phyloP scores from a whole-genome alignment of 2,888 invertebrate species.

The Tanytarsus gracilentus region DNA sequence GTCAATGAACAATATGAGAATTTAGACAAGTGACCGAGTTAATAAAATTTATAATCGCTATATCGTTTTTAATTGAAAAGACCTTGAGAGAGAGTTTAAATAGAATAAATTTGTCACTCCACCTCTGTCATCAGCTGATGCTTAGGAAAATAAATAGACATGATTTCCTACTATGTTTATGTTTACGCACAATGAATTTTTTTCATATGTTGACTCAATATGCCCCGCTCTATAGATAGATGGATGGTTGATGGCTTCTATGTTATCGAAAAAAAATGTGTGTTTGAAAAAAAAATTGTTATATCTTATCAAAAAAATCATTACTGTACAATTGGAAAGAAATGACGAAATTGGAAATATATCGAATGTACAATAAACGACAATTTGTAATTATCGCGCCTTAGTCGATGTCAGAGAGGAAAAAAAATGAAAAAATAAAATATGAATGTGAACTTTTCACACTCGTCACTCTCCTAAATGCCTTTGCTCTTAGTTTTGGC shows the following conservation, averaged over 20 bases:
- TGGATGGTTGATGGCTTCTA: conserved; percentile 5
- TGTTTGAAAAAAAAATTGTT: conserved; percentile 2
- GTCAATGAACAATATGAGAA: no score
- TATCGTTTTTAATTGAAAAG: no score
- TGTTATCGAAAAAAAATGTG: not conserved
- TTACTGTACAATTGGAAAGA: conserved; percentile 12
- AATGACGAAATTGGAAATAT: conserved; percentile 12
- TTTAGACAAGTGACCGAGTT: no score
- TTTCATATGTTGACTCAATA: not conserved
- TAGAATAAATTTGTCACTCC: no score
- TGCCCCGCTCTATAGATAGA: not conserved
- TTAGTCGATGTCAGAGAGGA: not conserved
- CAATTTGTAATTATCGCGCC: conserved; percentile 25
- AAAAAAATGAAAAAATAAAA: conserved; percentile 2
- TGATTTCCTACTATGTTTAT: not conserved
- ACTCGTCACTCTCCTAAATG: no score
- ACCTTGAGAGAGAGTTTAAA: no score
- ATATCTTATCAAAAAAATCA: conserved; percentile 25
- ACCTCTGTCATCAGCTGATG: conserved; percentile 13
- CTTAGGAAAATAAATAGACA: conserved; percentile 2
- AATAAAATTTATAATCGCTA: no score
- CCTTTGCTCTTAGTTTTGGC: no score
- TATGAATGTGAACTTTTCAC: no score
- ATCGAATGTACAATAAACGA: conserved; percentile 5
- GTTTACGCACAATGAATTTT: not conserved